Conservation (phyloP, 2,797 vertebrate species). For the Phrynocephalus vlangalii region DNA sequence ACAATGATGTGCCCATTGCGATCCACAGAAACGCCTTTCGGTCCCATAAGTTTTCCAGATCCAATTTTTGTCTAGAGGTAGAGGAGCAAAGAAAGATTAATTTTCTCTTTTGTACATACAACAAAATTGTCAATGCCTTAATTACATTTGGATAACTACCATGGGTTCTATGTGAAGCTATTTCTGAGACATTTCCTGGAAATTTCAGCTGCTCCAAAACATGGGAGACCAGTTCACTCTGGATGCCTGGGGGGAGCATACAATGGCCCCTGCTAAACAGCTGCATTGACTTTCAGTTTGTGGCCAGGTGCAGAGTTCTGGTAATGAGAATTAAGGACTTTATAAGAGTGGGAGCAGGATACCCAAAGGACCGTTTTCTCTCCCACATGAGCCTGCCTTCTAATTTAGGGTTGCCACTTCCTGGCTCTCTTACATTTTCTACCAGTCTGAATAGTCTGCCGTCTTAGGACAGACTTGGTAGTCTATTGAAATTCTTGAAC, state of each 20-base stretch:
- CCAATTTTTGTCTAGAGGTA: conserved; percentile 93
- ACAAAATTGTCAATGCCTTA: neutral
- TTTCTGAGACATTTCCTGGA: neutral
- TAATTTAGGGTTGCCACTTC: neutral
- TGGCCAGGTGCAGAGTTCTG: neutral
- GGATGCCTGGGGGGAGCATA: neutral
- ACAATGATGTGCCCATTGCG: conserved; percentile 96
- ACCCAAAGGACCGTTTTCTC: neutral
- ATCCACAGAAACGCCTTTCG: conserved; percentile 97
- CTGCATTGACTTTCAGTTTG: neutral
- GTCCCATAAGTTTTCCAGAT: conserved; percentile 97
- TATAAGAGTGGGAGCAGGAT: neutral
- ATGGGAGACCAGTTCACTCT: neutral
- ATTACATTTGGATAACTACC: neutral
- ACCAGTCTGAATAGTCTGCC: neutral
- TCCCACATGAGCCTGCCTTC: neutral
- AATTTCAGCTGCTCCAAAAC: neutral
- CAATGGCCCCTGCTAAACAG: neutral
- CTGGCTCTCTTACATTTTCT: neutral
- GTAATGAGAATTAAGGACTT: neutral
- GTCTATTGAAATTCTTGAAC: neutral
- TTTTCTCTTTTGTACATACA: conserved; percentile 21
- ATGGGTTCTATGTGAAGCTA: neutral
- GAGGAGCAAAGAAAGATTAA: conserved; percentile 36
- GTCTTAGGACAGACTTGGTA: neutral